phyloP scores from a whole-genome alignment of 2,797 vertebrate species.

The Hippocampus kuda region DNA sequence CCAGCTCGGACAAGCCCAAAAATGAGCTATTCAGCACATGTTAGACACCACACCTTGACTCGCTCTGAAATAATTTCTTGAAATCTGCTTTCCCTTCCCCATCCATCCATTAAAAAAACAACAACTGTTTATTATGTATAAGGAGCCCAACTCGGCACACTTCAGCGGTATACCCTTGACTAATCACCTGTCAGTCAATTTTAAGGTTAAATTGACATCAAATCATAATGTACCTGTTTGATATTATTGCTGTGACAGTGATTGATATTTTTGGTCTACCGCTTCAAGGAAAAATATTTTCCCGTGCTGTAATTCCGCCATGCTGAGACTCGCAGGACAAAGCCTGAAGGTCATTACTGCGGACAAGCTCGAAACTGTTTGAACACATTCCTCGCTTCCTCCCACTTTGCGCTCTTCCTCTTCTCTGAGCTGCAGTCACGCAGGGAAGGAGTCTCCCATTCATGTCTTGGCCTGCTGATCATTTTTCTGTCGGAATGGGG shows the following conservation, averaged over 20 bases:
- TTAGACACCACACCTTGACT: conserved; percentile 1
- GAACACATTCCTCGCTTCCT: background rate
- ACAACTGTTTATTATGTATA: background rate
- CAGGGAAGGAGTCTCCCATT: background rate
- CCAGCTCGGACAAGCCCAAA: background rate
- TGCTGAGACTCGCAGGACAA: conserved; percentile 3
- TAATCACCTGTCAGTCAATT: background rate
- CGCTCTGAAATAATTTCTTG: background rate
- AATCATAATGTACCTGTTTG: background rate
- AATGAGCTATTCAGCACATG: background rate
- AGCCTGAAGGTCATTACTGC: background rate
- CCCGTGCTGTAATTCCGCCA: background rate
- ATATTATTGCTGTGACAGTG: background rate
- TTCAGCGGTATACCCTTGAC: background rate
- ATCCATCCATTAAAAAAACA: too few relatives aligned
- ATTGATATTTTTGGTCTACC: background rate
- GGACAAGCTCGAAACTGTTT: background rate
- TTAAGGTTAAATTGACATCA: background rate
- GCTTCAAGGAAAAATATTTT: conserved; percentile 2
- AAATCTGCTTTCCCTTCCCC: background rate
- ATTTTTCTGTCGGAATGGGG: background rate
- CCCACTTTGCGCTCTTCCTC: background rate
- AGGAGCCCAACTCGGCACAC: background rate
- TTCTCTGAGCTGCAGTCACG: background rate
- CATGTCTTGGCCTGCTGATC: conserved; percentile 1